Evolutionary conservation across 1,140 invertebrate species (phyloP), one percentile per base, ranked within the genome.

Genomic region (Leptopilina clavipes): DNA sequence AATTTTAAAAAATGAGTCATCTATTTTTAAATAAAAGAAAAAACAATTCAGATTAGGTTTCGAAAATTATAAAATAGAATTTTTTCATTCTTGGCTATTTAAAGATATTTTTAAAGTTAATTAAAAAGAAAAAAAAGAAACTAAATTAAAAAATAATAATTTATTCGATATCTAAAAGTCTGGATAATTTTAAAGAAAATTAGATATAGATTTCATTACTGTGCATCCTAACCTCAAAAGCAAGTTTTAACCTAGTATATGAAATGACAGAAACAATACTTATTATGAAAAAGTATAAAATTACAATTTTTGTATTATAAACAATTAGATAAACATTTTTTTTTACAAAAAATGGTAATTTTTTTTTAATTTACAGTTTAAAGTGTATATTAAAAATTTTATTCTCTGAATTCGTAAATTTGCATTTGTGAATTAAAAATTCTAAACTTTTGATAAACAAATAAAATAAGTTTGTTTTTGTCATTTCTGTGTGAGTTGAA

Each of bases 211-310:
- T 44, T 44, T 44, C 3, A 52, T 17, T 52, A 17, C 1, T n/a
- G 48, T 14, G 48, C 14, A 17, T 17, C n/a, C 48, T 52, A 52
- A 52, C 48, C 48, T 52, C 48, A 52, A 52, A 52, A 52, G 48
- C 48, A 52, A 52, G 48, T 12, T 52, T n/a, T 52, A n/a, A 48
- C 14, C 45, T 48, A 12, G n/a, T n/a, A n/a, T n/a, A n/a, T n/a
- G n/a, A n/a, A 48, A 17, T 52, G 17, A 52, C 48, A 52, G n/a
- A 17, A 12, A 45, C 11, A 14, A 45, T 1, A 52, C n/a, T 52
- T 48, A 48, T 48, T 48, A 12, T 52, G 48, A 52, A 45, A 45
- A 45, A 52, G n/a, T 3, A 14, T 48, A n/a, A 52, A 52, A 17
- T 17, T 52, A 52, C 48, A 48, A 48, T n/a, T n/a, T n/a, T n/a